These are phyloP conservation scores for Auanema freiburgensis DNA, from an alignment of 2,888 invertebrate genomes.

Conservation along the genomic window DNA sequence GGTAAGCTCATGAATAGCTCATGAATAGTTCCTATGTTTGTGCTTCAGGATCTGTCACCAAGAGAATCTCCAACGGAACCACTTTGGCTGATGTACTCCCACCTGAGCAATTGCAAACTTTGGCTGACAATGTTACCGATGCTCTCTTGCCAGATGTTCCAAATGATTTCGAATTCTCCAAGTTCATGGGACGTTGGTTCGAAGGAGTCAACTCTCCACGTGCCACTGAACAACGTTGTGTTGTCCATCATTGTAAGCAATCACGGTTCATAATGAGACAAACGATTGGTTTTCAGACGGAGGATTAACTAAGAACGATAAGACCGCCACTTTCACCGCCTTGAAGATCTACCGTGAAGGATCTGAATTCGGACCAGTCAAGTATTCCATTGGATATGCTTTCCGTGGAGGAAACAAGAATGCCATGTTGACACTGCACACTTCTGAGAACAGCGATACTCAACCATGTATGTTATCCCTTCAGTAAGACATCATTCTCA, in stretches of 20 bases:
- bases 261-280: not conserved
- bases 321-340: slow-evolving; percentile 65
- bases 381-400: slow-evolving; percentile 64
- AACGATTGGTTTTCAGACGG: slow-evolving; percentile 53
- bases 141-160: slow-evolving; percentile 63
- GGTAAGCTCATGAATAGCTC: slow-evolving; percentile 29
- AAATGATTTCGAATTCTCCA: slow-evolving; percentile 60
- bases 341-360: slow-evolving; percentile 65
- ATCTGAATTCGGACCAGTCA: slow-evolving; percentile 63
- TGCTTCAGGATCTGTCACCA: slow-evolving; percentile 59
- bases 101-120: slow-evolving; percentile 63
- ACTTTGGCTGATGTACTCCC: slow-evolving; percentile 64
- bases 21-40: not conserved
- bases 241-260: slow-evolving; percentile 63
- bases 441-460: slow-evolving; percentile 62
- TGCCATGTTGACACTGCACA: slow-evolving; percentile 64
- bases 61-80: slow-evolving; percentile 64
- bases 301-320: slow-evolving; percentile 64
- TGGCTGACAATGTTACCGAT: slow-evolving; percentile 64
- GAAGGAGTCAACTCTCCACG: slow-evolving; percentile 62
- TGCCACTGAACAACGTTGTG: slow-evolving; percentile 63
- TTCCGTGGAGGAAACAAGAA: slow-evolving; percentile 65
- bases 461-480: slow-evolving; percentile 56
- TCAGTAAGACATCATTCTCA: not conserved
- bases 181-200: slow-evolving; percentile 65